Conservation (phyloP, 2,888 invertebrate species). For the Ferrisia virgata region DNA sequence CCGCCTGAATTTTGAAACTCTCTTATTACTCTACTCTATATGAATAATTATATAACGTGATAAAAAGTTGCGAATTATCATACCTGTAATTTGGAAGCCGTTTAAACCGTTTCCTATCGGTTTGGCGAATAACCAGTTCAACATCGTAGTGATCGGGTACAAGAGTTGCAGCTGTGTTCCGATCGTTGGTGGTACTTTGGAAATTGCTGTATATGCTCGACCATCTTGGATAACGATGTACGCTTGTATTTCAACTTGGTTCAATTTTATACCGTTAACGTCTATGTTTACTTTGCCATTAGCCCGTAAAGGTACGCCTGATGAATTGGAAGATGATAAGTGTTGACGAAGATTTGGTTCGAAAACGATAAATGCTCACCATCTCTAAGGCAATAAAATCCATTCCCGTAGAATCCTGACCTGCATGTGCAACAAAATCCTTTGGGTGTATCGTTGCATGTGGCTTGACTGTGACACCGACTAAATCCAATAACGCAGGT, state of each 20-base stretch:
- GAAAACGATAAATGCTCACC: slow-evolving; percentile 55
- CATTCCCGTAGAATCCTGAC: slow-evolving; percentile 87
- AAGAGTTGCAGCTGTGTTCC: slow-evolving; percentile 81
- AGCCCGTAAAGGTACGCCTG: slow-evolving; percentile 78
- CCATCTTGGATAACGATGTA: slow-evolving; percentile 87
- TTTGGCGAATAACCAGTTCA: slow-evolving; percentile 93
- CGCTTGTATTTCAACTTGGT: slow-evolving; percentile 80
- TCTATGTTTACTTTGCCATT: slow-evolving; percentile 83
- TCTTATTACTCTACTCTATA: background rate
- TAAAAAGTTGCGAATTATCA: background rate
- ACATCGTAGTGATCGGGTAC: slow-evolving; percentile 74
- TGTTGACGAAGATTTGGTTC: background rate
- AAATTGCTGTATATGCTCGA: slow-evolving; percentile 84
- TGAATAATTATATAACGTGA: background rate
- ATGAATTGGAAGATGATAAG: slow-evolving; percentile 44
- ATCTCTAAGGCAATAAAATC: slow-evolving; percentile 79
- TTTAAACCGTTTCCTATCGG: slow-evolving; percentile 72
- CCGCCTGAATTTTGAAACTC: slow-evolving; percentile 66
- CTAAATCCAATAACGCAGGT: slow-evolving; percentile 66
- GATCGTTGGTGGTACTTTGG: slow-evolving; percentile 69
- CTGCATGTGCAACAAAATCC: slow-evolving; percentile 90
- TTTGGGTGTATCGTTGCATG: slow-evolving; percentile 73
- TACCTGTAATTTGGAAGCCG: slow-evolving; percentile 82
- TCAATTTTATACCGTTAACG: slow-evolving; percentile 72
- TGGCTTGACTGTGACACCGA: slow-evolving; percentile 76